A percentile compares a stretch with the other conserved stretches of the same genome.
Conservation (phyloP, 1,140 invertebrate genomes). For the Temnothorax longispinosus region DNA sequence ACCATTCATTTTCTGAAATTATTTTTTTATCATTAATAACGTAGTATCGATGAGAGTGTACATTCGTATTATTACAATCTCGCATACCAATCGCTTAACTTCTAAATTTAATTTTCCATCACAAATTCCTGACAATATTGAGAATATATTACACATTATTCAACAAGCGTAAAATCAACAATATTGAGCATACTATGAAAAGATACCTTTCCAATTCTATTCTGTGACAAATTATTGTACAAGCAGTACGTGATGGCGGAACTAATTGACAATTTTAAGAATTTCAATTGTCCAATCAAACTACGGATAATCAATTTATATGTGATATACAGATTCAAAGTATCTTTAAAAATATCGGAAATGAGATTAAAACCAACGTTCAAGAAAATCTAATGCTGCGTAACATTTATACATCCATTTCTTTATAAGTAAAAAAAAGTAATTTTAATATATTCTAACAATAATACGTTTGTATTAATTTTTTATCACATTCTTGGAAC, state of each 20-base stretch:
- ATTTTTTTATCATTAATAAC: slow-evolving; percentile 52
- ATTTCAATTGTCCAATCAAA: slow-evolving; percentile 11
- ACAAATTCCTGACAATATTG: slow-evolving; percentile 39
- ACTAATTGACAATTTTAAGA: slow-evolving; percentile 7
- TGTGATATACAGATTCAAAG: not conserved
- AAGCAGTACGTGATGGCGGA: not conserved
- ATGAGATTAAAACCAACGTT: not conserved
- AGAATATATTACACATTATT: slow-evolving; percentile 32
- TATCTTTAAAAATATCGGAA: not conserved
- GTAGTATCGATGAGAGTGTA: slow-evolving; percentile 12
- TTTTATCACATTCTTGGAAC: not conserved
- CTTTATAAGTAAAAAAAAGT: not conserved
- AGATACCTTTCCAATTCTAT: not conserved
- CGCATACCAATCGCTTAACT: slow-evolving; percentile 17
- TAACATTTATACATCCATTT: not conserved
- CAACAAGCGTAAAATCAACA: slow-evolving; percentile 16
- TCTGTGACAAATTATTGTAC: not conserved
- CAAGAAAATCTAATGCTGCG: not conserved
- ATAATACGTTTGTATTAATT: not conserved
- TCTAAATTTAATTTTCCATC: slow-evolving; percentile 49
- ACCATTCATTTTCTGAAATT: not conserved
- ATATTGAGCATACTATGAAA: slow-evolving; percentile 22
- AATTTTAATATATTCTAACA: not conserved
- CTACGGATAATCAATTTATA: not conserved
- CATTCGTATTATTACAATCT: slow-evolving; percentile 42